Evolutionary conservation across 2,113 vertebrate species (phyloP).

Genomic region (Pomatostomus ruficeps): DNA sequence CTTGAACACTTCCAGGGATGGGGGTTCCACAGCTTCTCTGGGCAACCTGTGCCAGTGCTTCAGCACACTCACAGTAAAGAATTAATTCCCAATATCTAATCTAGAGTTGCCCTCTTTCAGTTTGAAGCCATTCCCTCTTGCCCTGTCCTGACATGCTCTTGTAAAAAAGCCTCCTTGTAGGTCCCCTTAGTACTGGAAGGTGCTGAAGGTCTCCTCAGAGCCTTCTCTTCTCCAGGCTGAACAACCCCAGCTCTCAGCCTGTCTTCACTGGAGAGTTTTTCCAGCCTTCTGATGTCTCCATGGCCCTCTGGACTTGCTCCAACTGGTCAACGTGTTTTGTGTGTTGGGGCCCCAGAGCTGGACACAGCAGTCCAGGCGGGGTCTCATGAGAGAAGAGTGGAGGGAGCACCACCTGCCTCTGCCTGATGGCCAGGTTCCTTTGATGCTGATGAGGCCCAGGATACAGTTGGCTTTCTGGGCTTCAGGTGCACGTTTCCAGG

Average conservation of each 20-base stretch:
- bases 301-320: not conserved
- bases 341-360: not conserved
- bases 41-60: not conserved
- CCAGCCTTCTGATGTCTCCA: not conserved
- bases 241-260: not conserved
- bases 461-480: not conserved
- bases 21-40: not conserved
- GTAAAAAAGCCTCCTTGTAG: not conserved
- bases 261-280: not conserved
- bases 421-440: not conserved
- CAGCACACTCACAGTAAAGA: not conserved
- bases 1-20: not conserved
- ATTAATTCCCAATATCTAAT: not conserved
- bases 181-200: not conserved
- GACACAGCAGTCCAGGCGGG: not conserved
- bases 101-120: not conserved
- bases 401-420: not conserved
- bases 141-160: not conserved
- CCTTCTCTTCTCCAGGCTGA: not conserved
- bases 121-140: not conserved
- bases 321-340: accelerated
- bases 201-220: not conserved
- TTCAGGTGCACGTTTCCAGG: not conserved
- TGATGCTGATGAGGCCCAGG: not conserved
- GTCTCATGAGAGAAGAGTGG: not conserved